These are phyloP conservation scores for Hypanus sabinus DNA, from an alignment of 2,113 vertebrate genomes.

Conservation along the genomic window DNA sequence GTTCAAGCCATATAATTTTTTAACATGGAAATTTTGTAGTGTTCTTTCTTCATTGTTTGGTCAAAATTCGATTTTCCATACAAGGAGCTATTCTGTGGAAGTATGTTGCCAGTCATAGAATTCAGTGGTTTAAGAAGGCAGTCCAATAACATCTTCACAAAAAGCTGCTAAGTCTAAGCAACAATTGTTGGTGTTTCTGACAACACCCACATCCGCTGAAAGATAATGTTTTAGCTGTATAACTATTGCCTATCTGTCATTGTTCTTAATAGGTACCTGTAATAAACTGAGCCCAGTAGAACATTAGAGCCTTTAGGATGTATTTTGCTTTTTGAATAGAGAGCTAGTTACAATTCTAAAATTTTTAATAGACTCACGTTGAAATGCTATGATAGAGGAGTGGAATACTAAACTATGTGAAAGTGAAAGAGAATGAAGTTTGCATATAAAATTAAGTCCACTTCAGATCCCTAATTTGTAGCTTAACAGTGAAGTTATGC, in stretches of 20 bases:
- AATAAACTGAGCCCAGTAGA: not conserved
- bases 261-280: not conserved
- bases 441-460: not conserved
- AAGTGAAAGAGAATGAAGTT: not conserved
- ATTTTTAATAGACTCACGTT: not conserved
- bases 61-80: too few relatives aligned
- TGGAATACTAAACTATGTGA: too few relatives aligned
- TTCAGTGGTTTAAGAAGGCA: too few relatives aligned
- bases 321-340: not conserved
- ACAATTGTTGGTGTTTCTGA: too few relatives aligned
- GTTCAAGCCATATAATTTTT: too few relatives aligned
- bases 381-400: not conserved
- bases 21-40: too few relatives aligned
- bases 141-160: too few relatives aligned
- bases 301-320: not conserved
- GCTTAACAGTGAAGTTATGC: not conserved
- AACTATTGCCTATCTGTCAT: not conserved
- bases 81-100: too few relatives aligned
- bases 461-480: not conserved
- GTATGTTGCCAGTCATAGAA: too few relatives aligned
- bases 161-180: too few relatives aligned
- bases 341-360: constrained; percentile 3
- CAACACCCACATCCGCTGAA: too few relatives aligned
- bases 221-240: not conserved
- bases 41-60: too few relatives aligned